Conservation (phyloP, 2,113 vertebrate species). For the Crotophaga sulcirostris region DNA sequence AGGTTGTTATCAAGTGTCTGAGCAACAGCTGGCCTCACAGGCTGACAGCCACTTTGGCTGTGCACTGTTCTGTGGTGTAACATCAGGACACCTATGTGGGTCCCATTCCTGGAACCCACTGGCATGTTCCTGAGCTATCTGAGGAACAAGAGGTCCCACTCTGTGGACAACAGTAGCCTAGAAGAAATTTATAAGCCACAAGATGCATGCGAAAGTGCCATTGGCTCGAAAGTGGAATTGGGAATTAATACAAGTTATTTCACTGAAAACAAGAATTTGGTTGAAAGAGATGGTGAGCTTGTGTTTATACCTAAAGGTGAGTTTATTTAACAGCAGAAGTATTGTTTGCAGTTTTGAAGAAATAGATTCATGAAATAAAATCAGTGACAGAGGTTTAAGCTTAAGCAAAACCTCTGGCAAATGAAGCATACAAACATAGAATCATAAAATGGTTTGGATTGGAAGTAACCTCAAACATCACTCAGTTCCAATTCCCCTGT, state of each 20-base stretch:
- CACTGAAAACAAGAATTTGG: neutral
- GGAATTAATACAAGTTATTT: neutral
- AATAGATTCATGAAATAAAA: neutral
- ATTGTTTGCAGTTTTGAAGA: neutral
- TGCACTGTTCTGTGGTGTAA: fast-evolving
- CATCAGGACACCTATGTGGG: fast-evolving
- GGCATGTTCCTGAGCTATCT: neutral
- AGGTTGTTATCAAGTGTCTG: neutral
- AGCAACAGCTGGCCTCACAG: neutral
- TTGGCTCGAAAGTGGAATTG: neutral
- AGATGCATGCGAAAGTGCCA: neutral
- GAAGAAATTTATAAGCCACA: neutral
- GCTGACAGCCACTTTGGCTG: neutral
- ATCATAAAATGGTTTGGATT: too few relatives aligned
- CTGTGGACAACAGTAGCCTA: neutral
- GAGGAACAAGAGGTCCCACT: neutral
- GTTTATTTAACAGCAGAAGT: neutral
- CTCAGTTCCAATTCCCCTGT: too few relatives aligned
- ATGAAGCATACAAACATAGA: neutral
- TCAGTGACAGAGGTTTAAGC: neutral
- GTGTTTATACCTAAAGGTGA: neutral
- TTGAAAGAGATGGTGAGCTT: fast-evolving
- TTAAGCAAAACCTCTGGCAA: neutral
- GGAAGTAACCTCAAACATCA: too few relatives aligned
- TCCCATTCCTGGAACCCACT: fast-evolving